phyloP scores from a whole-genome alignment of 1,140 invertebrate genomes.

The Hermatobates lingyangjiaoensis region DNA sequence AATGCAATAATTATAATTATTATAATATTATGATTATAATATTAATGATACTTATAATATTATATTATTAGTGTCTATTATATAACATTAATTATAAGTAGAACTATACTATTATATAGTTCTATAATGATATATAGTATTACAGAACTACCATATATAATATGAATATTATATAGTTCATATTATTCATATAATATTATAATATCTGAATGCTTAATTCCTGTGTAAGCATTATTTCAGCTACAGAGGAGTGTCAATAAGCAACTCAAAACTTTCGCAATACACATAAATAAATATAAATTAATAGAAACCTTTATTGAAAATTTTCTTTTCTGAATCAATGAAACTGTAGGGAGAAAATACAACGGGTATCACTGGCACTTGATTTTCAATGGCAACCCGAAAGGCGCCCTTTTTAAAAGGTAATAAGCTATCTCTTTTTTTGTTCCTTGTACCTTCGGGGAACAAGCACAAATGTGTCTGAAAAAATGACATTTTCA shows the following conservation, averaged over 20 bases:
- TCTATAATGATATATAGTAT: no score
- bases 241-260: not conserved
- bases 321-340: slow-evolving; percentile 24
- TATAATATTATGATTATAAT: no score
- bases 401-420: slow-evolving; percentile 62
- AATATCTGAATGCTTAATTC: not conserved
- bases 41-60: no score
- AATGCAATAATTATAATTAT: no score
- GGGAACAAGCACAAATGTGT: slow-evolving; percentile 44
- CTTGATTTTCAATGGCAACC: slow-evolving; percentile 45
- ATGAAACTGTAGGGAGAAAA: slow-evolving; percentile 48
- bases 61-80: no score
- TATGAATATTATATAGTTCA: not conserved
- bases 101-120: no score
- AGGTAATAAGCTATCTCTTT: slow-evolving; percentile 24
- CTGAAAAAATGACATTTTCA: slow-evolving; percentile 19
- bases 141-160: not conserved
- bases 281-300: not conserved
- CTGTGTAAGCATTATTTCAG: not conserved
- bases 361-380: slow-evolving; percentile 50
- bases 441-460: slow-evolving; percentile 34
- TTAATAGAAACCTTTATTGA: slow-evolving; percentile 1
- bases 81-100: no score
- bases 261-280: not conserved
- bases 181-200: not conserved